Conservation (phyloP, 2,113 vertebrate species). For the Spermophilus dauricus region DNA sequence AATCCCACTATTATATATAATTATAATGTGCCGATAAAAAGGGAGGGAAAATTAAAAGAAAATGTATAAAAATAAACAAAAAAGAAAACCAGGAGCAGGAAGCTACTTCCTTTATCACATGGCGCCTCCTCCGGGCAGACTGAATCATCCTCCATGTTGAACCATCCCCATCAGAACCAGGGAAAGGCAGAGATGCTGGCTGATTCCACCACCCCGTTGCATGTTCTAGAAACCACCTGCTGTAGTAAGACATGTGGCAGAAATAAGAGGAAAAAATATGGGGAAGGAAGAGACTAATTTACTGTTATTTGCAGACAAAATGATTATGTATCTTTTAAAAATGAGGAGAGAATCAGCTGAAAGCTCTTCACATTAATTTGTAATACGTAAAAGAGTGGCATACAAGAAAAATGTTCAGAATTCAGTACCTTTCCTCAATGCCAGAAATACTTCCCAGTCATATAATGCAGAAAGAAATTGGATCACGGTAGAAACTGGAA, state of each 20-base stretch:
- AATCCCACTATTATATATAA: too few relatives aligned
- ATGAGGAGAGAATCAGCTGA: constrained; percentile 20
- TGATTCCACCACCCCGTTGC: neutral
- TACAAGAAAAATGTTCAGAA: constrained; percentile 43
- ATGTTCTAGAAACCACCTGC: constrained; percentile 22
- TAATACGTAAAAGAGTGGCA: constrained; percentile 30
- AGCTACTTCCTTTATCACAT: neutral
- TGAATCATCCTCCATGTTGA: neutral
- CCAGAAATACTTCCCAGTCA: neutral
- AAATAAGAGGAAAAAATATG: constrained; percentile 38
- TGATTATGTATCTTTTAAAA: constrained; percentile 56
- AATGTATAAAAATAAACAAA: too few relatives aligned
- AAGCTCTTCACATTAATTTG: constrained; percentile 37
- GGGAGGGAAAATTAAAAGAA: too few relatives aligned
- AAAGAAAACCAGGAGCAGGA: neutral
- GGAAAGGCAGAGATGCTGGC: neutral
- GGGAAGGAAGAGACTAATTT: constrained; percentile 63
- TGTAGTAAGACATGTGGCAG: neutral
- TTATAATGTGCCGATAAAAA: too few relatives aligned
- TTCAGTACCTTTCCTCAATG: neutral
- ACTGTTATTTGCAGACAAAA: constrained; percentile 55
- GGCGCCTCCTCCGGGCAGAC: neutral
- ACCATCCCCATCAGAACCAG: neutral
- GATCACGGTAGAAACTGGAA: constrained; percentile 18
- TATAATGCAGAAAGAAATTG: neutral